Evolutionary conservation across 2,113 vertebrate species (phyloP).

Genomic region (Oceanites oceanicus): DNA sequence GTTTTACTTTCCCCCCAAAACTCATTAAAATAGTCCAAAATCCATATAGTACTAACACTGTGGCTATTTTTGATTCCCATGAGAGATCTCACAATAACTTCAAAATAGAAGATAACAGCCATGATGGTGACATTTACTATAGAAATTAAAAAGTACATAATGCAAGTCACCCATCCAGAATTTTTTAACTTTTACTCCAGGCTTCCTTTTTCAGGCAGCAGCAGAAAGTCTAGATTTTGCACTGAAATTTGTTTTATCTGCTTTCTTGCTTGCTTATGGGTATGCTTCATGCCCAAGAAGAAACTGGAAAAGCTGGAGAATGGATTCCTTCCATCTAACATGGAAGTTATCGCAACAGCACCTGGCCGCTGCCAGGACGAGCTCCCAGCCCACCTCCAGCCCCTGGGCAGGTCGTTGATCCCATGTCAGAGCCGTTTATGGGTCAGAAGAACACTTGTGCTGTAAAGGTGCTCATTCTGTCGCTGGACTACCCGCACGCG

Average conservation of each 20-base stretch:
- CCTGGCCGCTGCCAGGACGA: neutral
- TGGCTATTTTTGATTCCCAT: neutral
- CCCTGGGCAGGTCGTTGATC: too few species aligned
- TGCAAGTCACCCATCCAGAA: neutral
- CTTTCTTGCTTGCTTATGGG: neutral
- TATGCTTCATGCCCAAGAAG: fast-evolving
- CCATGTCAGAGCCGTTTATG: neutral
- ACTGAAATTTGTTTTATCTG: too few species aligned
- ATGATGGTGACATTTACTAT: fast-evolving
- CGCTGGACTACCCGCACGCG: fast-evolving
- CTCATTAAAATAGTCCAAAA: neutral
- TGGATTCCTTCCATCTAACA: neutral
- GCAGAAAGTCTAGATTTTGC: neutral
- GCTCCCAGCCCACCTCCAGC: neutral
- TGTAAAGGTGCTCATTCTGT: neutral
- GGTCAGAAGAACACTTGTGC: neutral
- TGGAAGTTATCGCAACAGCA: neutral
- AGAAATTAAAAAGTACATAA: neutral
- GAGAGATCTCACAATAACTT: neutral
- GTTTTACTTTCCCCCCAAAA: neutral
- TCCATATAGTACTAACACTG: neutral
- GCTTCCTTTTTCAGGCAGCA: neutral
- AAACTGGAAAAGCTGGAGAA: neutral
- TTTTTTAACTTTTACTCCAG: neutral
- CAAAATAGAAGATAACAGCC: neutral